phyloP scores from a whole-genome alignment of 2,113 vertebrate species.

The Climacteris rufus region DNA sequence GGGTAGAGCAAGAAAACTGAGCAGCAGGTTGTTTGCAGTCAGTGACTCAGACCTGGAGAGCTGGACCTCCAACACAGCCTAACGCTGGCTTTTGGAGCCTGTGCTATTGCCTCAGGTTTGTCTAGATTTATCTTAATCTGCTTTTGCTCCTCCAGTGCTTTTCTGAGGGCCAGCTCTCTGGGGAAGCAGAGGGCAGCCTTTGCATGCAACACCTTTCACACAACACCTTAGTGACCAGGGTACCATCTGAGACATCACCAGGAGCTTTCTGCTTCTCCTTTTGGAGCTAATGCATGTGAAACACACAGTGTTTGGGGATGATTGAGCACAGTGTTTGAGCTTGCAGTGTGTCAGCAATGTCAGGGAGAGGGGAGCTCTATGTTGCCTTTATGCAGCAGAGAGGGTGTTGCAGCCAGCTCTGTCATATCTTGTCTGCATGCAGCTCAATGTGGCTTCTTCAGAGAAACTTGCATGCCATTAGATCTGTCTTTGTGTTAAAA shows the following conservation, averaged over 20 bases:
- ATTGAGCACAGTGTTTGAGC: no score
- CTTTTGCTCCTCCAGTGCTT: neutral
- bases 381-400: neutral
- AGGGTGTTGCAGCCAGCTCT: neutral
- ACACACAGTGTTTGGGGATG: neutral
- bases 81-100: neutral
- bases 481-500: neutral
- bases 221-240: neutral
- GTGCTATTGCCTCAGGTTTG: neutral
- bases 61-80: neutral
- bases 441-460: neutral
- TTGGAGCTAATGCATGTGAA: neutral
- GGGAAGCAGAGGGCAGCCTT: neutral
- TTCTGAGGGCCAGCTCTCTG: neutral
- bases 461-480: neutral
- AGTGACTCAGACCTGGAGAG: neutral
- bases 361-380: neutral
- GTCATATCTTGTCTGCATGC: neutral
- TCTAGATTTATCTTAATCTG: neutral
- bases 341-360: fast-evolving
- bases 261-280: neutral
- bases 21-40: neutral
- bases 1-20: neutral
- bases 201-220: neutral
- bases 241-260: neutral